Evolutionary conservation across 2,113 vertebrate genomes (phyloP).

Genomic region (Tursiops truncatus): DNA sequence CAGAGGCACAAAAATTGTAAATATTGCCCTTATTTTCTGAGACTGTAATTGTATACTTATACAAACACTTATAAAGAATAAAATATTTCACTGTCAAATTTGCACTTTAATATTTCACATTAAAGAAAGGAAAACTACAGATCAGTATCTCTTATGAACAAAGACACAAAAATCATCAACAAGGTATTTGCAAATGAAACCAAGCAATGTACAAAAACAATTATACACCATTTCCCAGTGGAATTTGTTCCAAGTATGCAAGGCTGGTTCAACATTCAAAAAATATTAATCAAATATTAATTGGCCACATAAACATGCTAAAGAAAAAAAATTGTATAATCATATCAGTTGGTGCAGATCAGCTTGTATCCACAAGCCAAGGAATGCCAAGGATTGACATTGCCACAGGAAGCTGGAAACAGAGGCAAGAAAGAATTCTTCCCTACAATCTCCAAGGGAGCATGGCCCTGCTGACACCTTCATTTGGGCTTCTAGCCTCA

Average conservation of each 20-base stretch:
- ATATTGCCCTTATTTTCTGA: neutral
- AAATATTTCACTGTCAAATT: neutral
- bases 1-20: neutral
- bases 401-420: neutral
- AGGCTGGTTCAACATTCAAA: neutral
- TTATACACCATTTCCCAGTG: neutral
- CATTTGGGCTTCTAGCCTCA: neutral
- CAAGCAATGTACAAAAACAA: neutral
- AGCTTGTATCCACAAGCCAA: neutral
- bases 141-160: neutral
- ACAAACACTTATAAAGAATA: neutral
- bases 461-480: rapidly evolving
- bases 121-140: neutral
- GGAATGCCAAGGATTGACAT: neutral
- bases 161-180: neutral
- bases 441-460: neutral
- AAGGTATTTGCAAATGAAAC: neutral
- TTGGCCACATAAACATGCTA: neutral
- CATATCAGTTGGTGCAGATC: neutral
- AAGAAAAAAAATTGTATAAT: neutral
- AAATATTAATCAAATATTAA: neutral
- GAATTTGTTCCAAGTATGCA: neutral
- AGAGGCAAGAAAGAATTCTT: neutral
- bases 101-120: too few relatives aligned
- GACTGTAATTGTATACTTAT: neutral